These are phyloP conservation scores for Mystacornis crossleyi DNA, from an alignment of 2,113 vertebrate species.

Conservation along the genomic window DNA sequence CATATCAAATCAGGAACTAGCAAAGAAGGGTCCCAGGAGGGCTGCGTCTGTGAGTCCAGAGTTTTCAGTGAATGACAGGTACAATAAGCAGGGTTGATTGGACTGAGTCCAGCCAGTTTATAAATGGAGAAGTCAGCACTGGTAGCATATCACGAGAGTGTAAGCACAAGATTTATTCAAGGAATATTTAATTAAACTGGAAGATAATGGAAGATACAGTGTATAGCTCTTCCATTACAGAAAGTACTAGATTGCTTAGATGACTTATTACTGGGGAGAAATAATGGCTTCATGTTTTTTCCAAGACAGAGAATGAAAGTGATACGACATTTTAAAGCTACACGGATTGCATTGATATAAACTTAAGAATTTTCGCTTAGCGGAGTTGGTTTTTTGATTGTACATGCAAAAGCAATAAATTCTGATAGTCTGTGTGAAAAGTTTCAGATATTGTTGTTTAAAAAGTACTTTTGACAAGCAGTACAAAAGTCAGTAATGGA, in stretches of 20 bases:
- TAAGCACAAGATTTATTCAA: constrained; percentile 70
- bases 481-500: not conserved
- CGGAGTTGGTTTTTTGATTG: not conserved
- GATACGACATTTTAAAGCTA: not conserved
- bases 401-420: not conserved
- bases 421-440: not conserved
- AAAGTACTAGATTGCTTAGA: not conserved
- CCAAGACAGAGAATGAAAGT: not conserved
- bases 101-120: constrained; percentile 42
- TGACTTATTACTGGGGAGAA: constrained; percentile 3
- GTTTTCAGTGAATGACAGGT: constrained; percentile 13
- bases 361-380: not conserved
- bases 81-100: not conserved
- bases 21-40: not conserved
- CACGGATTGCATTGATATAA: not conserved
- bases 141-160: constrained; percentile 33
- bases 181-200: constrained; percentile 73
- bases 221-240: constrained; percentile 47
- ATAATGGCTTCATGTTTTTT: constrained; percentile 22
- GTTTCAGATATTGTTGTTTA: not conserved
- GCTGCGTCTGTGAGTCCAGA: not conserved
- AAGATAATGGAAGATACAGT: constrained; percentile 61
- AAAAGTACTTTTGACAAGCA: not conserved
- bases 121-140: constrained; percentile 55
- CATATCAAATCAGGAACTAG: constrained; percentile 33